phyloP scores from a whole-genome alignment of 2,888 invertebrate species.

The Eledone cirrhosa region DNA sequence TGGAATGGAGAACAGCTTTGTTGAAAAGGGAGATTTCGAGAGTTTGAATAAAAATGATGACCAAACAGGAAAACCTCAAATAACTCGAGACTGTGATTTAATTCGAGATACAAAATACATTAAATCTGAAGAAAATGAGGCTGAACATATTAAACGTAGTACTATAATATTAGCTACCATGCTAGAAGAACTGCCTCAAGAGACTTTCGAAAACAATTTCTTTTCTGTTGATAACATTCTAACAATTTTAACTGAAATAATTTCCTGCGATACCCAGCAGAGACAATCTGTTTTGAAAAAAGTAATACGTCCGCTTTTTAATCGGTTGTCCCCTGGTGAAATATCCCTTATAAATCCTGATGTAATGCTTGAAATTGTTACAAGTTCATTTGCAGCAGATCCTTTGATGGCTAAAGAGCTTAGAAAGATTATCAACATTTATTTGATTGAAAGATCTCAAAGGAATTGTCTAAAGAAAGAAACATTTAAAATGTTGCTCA shows the following conservation, averaged over 20 bases:
- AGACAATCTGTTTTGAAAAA: slow-evolving; percentile 44
- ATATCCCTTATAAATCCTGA: slow-evolving; percentile 58
- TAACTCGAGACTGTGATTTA: slow-evolving; percentile 32
- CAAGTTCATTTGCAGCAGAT: slow-evolving; percentile 45
- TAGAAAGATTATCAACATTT: slow-evolving; percentile 56
- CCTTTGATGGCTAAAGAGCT: slow-evolving; percentile 44
- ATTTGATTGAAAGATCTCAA: slow-evolving; percentile 57
- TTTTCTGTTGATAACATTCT: slow-evolving; percentile 49
- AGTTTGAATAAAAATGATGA: slow-evolving; percentile 25
- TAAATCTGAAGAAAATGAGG: slow-evolving; percentile 34
- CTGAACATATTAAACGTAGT: not conserved
- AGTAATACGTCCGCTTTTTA: slow-evolving; percentile 56
- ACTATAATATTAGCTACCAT: slow-evolving; percentile 39
- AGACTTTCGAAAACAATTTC: slow-evolving; percentile 45
- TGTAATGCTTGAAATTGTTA: slow-evolving; percentile 55
- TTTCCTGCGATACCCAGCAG: not conserved
- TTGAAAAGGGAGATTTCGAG: slow-evolving; percentile 37
- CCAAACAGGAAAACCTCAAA: slow-evolving; percentile 37
- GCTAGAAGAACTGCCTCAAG: slow-evolving; percentile 54
- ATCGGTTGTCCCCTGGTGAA: slow-evolving; percentile 52
- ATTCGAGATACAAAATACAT: slow-evolving; percentile 26
- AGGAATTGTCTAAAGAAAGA: slow-evolving; percentile 59
- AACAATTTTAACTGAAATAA: not conserved
- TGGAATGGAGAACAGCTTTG: slow-evolving; percentile 41
- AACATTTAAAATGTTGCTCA: slow-evolving; percentile 58